These are phyloP conservation scores for Pangasius sanitwongsei DNA, from an alignment of 2,797 vertebrate genomes.

Conservation along the genomic window DNA sequence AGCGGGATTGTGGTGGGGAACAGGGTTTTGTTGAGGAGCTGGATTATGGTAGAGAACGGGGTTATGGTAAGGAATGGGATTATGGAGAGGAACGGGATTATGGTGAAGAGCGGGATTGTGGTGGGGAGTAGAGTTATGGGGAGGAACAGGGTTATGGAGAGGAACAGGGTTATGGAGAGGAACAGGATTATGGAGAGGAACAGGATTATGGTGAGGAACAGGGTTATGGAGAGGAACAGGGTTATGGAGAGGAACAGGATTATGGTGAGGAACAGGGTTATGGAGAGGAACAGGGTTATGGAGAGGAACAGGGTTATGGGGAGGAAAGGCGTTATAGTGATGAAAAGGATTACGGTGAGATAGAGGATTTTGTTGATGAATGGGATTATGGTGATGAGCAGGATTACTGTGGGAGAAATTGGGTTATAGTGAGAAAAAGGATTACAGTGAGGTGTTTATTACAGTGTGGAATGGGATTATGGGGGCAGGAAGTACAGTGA, in stretches of 20 bases:
- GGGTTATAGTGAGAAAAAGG: too few relatives aligned
- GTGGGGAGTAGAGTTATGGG: background rate
- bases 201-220: background rate
- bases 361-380: too few relatives aligned
- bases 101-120: background rate
- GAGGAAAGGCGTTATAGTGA: background rate
- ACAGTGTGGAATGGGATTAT: too few relatives aligned
- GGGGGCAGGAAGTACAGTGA: too few relatives aligned
- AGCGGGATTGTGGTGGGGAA: background rate
- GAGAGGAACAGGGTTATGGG: background rate
- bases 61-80: fast-evolving
- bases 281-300: background rate
- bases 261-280: background rate
- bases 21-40: background rate
- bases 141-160: background rate
- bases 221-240: background rate
- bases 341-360: background rate
- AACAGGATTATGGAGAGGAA: background rate
- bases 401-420: too few relatives aligned
- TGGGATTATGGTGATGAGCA: background rate
- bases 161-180: background rate
- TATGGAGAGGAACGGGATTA: background rate
- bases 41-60: background rate
- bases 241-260: background rate
- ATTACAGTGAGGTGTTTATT: too few relatives aligned